A percentile compares a stretch with the other conserved stretches of the same genome.
phyloP scores from a whole-genome alignment of 2,113 vertebrate genomes.

The Leuciscus idus region DNA sequence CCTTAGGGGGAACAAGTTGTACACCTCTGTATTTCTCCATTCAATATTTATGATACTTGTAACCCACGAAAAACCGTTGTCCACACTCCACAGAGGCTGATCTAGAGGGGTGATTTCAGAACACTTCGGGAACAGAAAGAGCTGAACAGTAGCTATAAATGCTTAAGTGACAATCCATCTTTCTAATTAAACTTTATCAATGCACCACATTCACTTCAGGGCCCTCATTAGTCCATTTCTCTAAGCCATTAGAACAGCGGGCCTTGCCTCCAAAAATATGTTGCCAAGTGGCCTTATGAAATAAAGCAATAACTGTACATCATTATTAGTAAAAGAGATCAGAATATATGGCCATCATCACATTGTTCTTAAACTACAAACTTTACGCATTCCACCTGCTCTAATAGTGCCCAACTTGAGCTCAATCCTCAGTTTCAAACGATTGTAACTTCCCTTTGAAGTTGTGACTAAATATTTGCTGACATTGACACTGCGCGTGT shows the following conservation, averaged over 20 bases:
- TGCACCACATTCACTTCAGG: constrained; percentile 9
- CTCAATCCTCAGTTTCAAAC: constrained; percentile 32
- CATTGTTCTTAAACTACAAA: constrained; percentile 15
- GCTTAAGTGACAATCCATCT: constrained; percentile 9
- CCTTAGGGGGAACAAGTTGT: not conserved
- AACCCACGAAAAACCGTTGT: not conserved
- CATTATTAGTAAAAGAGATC: not conserved
- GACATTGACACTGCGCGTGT: constrained; percentile 50
- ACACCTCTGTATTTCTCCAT: constrained; percentile 18
- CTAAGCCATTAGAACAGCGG: not conserved
- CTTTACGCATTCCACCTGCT: constrained; percentile 9
- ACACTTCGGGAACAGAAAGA: not conserved
- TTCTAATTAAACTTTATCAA: constrained; percentile 7
- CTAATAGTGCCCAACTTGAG: not conserved
- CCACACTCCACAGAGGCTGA: not conserved
- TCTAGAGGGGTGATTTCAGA: not conserved
- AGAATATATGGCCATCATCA: not conserved
- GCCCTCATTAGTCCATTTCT: constrained; percentile 19
- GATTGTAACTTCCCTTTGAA: constrained; percentile 46
- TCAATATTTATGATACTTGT: not conserved
- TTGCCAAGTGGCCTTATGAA: not conserved
- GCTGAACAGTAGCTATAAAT: not conserved
- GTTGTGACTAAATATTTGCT: constrained; percentile 57
- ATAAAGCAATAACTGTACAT: not conserved
- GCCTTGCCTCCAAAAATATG: not conserved